A percentile compares a stretch with the other conserved stretches of the same genome.
These are phyloP conservation scores for Thera obeliscata DNA, from an alignment of 2,888 invertebrate species.

Conservation along the genomic window DNA sequence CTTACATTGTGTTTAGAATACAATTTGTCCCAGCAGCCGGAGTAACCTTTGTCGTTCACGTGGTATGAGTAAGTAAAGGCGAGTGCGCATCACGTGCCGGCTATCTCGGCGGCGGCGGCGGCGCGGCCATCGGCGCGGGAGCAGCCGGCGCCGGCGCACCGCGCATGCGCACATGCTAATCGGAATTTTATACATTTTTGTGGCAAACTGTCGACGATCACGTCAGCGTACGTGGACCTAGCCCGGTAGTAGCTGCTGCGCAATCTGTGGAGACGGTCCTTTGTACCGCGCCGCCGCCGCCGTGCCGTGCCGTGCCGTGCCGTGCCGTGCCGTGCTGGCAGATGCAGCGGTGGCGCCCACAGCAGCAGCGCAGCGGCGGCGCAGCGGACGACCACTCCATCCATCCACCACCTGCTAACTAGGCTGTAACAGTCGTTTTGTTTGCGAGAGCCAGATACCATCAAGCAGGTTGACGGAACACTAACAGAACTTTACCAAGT, in stretches of 20 bases:
- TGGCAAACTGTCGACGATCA: conserved; percentile 25
- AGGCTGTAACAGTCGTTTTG: conserved; percentile 12
- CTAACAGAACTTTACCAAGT: conserved; percentile 3
- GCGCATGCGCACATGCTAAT: conserved; percentile 42
- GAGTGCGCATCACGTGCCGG: conserved; percentile 30
- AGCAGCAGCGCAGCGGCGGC: background rate
- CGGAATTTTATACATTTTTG: conserved; percentile 31
- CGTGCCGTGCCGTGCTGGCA: conserved; percentile 1
- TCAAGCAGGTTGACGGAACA: conserved; percentile 1
- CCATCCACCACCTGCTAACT: conserved; percentile 21
- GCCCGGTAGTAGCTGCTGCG: background rate
- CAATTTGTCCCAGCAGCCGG: conserved; percentile 4
- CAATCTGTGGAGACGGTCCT: conserved; percentile 13
- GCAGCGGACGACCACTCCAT: background rate
- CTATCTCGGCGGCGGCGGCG: conserved; percentile 25
- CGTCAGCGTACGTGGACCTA: conserved; percentile 26
- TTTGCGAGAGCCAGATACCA: conserved; percentile 6
- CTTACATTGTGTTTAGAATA: background rate
- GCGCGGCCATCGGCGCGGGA: conserved; percentile 23
- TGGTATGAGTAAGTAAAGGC: background rate
- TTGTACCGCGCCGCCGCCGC: conserved; percentile 10
- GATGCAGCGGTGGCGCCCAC: no score
- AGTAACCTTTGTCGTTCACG: background rate
- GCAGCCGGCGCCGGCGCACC: conserved; percentile 32
- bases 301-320: background rate